Evolutionary conservation across 2,797 vertebrate species (phyloP).

Genomic region (Muscicapa comitata): DNA sequence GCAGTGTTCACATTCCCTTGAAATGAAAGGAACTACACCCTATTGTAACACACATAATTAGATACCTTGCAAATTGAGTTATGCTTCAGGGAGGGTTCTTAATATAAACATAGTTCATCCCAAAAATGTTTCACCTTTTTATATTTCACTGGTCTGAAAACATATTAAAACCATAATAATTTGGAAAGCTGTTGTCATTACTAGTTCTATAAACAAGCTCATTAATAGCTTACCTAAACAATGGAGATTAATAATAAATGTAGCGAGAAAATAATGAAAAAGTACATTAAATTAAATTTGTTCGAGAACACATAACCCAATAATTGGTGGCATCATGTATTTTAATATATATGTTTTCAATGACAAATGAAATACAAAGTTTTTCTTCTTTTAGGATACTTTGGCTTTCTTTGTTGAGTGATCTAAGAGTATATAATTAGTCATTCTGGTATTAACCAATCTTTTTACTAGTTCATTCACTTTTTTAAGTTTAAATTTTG

Average conservation of each 20-base stretch:
- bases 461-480: not conserved
- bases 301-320: not conserved
- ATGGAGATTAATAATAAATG: not conserved
- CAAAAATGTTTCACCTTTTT: not conserved
- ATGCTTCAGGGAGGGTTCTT: accelerated
- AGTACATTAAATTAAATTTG: not conserved
- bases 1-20: not conserved
- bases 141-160: not conserved
- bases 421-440: not conserved
- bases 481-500: not conserved
- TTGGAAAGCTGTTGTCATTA: not conserved
- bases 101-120: not conserved
- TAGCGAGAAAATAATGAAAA: not conserved
- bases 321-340: not conserved
- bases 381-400: not conserved
- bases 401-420: not conserved
- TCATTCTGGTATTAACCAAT: not conserved
- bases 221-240: not conserved
- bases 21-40: not conserved
- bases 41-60: not conserved
- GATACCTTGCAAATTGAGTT: not conserved
- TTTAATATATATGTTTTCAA: not conserved
- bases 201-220: not conserved
- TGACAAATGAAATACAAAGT: not conserved
- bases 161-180: not conserved